phyloP scores from a whole-genome alignment of 2,113 vertebrate species.

The Ceuthmochares aereus region DNA sequence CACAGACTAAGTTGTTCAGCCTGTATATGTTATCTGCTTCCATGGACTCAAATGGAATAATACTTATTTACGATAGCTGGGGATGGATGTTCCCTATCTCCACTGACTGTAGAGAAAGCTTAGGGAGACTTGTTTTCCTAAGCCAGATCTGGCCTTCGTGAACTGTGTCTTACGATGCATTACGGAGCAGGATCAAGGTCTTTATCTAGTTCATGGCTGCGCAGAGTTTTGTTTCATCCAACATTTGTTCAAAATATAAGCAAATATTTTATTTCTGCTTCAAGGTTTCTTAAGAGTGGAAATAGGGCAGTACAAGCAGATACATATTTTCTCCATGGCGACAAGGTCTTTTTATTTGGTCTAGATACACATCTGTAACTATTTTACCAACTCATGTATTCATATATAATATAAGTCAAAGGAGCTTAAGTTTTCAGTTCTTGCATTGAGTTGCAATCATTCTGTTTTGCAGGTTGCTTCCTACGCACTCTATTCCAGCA shows the following conservation, averaged over 20 bases:
- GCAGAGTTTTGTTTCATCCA: conserved; percentile 31
- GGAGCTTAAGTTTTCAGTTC: conserved; percentile 48
- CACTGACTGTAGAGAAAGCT: background rate
- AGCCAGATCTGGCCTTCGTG: conserved; percentile 11
- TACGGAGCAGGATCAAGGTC: conserved; percentile 43
- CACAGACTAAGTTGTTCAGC: background rate
- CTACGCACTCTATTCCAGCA: background rate
- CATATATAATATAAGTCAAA: conserved; percentile 12
- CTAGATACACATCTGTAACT: conserved; percentile 53
- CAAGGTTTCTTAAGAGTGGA: background rate
- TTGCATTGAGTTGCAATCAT: background rate
- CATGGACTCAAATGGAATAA: accelerated
- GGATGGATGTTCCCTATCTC: background rate
- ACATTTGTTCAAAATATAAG: background rate
- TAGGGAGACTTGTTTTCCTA: conserved; percentile 1
- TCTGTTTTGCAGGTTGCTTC: conserved; percentile 11
- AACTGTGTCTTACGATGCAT: conserved; percentile 28
- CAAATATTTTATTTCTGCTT: conserved; percentile 31
- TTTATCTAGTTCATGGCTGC: background rate
- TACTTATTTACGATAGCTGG: background rate
- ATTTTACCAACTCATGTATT: conserved; percentile 31
- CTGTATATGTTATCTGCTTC: background rate
- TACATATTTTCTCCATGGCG: background rate
- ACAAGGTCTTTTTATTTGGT: conserved; percentile 14
- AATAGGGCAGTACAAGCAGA: background rate